These are phyloP conservation scores for Meghimatium bilineatum DNA, from an alignment of 2,888 invertebrate species.

Conservation along the genomic window DNA sequence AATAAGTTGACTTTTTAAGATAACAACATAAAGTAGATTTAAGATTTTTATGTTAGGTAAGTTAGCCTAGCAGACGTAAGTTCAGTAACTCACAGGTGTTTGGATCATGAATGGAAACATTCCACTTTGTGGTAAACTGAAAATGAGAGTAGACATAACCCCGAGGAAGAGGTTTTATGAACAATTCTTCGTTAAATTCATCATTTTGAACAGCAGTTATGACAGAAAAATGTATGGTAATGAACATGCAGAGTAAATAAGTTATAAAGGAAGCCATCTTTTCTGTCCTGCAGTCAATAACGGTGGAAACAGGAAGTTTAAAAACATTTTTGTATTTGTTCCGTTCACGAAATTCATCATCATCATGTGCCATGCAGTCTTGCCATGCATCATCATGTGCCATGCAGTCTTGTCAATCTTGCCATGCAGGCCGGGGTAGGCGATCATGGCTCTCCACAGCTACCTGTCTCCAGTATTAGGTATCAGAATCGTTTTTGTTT, in stretches of 20 bases:
- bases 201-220: constrained; percentile 78
- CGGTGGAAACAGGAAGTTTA: not conserved
- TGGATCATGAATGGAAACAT: constrained; percentile 78
- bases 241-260: not conserved
- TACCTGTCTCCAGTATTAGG: no score
- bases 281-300: not conserved
- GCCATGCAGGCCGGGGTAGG: no score
- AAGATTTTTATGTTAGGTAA: no score
- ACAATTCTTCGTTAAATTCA: constrained; percentile 90
- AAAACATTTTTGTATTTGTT: not conserved
- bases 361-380: no score
- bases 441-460: no score
- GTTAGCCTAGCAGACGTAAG: no score
- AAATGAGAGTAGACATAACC: constrained; percentile 93
- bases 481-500: no score
- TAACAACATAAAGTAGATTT: no score
- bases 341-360: no score
- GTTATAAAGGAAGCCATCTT: not conserved
- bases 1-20: no score
- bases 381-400: no score
- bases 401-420: no score
- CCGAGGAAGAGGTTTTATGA: constrained; percentile 88
- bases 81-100: constrained; percentile 62
- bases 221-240: not conserved
- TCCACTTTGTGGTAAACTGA: constrained; percentile 91